Conservation (phyloP, 2,113 vertebrate genomes). For the human (Homo sapiens) region DNA sequence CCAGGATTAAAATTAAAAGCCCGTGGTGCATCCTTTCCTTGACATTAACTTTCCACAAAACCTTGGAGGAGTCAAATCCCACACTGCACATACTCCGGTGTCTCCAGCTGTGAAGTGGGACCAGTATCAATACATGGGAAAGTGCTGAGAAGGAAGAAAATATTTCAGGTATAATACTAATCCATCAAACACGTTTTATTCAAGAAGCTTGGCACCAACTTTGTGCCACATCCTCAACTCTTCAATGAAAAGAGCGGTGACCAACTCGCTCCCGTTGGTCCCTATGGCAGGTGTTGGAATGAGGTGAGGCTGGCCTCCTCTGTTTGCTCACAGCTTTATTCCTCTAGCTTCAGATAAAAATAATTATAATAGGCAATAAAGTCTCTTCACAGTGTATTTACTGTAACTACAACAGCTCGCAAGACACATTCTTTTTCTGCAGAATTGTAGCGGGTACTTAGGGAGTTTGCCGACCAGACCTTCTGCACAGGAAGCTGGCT, state of each 20-base stretch:
- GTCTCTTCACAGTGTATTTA: not conserved
- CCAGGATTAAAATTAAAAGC: not conserved
- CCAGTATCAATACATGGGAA: rapidly evolving
- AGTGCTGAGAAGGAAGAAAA: not conserved
- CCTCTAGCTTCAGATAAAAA: not conserved
- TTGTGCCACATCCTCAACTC: rapidly evolving
- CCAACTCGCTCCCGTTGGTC: rapidly evolving
- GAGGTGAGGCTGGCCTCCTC: not conserved
- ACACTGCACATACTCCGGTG: not conserved
- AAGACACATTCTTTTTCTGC: not conserved
- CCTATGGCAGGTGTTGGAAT: rapidly evolving
- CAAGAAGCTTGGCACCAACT: not conserved
- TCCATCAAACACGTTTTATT: not conserved
- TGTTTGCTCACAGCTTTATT: not conserved
- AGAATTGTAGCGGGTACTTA: rapidly evolving
- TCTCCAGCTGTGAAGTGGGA: too few relatives aligned
- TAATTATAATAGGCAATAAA: rapidly evolving
- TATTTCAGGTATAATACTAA: not conserved
- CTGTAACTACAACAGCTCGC: not conserved
- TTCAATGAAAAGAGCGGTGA: not conserved
- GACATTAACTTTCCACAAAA: not conserved
- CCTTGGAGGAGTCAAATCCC: not conserved
- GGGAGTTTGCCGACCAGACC: not conserved
- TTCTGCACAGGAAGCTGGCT: rapidly evolving
- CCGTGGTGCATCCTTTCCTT: not conserved